phyloP scores from a whole-genome alignment of 2,113 vertebrate genomes.

The Eptesicus fuscus region DNA sequence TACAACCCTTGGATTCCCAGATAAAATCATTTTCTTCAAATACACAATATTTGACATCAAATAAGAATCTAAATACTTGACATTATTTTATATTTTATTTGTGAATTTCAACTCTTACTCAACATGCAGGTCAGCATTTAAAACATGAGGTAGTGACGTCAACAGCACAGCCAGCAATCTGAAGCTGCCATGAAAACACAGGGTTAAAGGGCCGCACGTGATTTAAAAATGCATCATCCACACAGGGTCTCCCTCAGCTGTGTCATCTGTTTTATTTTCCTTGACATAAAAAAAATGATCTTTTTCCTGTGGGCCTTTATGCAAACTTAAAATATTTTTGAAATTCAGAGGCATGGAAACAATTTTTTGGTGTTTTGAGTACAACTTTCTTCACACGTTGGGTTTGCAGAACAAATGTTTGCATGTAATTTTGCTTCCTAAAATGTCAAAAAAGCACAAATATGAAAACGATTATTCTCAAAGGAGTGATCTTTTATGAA shows the following conservation, averaged over 20 bases:
- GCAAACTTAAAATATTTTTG: background rate
- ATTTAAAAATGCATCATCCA: background rate
- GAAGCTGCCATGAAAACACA: rapidly evolving
- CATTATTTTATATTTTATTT: rapidly evolving
- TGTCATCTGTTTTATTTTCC: no score
- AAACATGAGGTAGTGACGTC: rapidly evolving
- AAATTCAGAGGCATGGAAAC: background rate
- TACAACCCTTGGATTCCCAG: background rate
- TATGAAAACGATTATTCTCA: background rate
- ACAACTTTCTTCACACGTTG: background rate
- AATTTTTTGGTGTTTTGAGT: no score
- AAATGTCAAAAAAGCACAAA: background rate
- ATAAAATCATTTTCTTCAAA: background rate
- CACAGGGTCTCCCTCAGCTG: rapidly evolving
- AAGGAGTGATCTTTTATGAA: background rate
- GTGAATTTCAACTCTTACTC: no score
- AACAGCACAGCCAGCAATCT: background rate
- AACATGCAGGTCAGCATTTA: background rate
- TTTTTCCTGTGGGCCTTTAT: background rate
- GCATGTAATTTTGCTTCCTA: background rate
- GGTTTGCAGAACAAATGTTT: constrained; percentile 16
- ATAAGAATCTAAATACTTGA: no score
- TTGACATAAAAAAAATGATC: background rate
- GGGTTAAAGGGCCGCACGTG: rapidly evolving
- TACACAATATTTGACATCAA: no score